Evolutionary conservation across 1,140 invertebrate genomes (phyloP).

Genomic region (Meloidogyne hapla): DNA sequence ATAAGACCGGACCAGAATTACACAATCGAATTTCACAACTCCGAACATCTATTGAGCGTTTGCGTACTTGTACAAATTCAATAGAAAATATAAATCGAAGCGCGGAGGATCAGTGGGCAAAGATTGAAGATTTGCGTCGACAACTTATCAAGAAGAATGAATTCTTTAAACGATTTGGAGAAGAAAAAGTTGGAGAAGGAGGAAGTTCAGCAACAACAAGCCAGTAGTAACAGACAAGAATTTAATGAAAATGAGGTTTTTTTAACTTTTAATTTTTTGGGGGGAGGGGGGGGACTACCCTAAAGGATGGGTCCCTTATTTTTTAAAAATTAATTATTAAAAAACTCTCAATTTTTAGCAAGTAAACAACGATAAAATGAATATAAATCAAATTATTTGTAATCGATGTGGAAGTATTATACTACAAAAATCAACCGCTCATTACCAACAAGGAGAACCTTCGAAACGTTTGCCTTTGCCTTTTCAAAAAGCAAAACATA

Average conservation of each 20-base stretch:
- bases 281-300: too few species aligned
- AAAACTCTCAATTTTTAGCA: constrained; percentile 25
- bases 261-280: not conserved
- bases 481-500: constrained; percentile 30
- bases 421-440: constrained; percentile 8
- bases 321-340: too few species aligned
- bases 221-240: not conserved
- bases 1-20: constrained; percentile 1
- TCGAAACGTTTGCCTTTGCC: constrained; percentile 22
- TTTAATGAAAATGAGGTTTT: constrained; percentile 8
- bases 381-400: constrained; percentile 24
- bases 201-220: constrained; percentile 9
- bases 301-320: too few species aligned
- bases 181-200: constrained; percentile 2
- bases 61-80: constrained; percentile 2
- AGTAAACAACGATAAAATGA: constrained; percentile 30
- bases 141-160: constrained; percentile 29
- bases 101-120: constrained; percentile 12
- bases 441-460: constrained; percentile 15
- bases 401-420: constrained; percentile 22
- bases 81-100: constrained; percentile 27
- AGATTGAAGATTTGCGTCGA: constrained; percentile 29
- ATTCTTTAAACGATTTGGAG: constrained; percentile 28
- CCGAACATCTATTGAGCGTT: constrained; percentile 4
- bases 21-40: constrained; percentile 14